phyloP scores from a whole-genome alignment of 2,888 invertebrate species.

The Tuta absoluta region DNA sequence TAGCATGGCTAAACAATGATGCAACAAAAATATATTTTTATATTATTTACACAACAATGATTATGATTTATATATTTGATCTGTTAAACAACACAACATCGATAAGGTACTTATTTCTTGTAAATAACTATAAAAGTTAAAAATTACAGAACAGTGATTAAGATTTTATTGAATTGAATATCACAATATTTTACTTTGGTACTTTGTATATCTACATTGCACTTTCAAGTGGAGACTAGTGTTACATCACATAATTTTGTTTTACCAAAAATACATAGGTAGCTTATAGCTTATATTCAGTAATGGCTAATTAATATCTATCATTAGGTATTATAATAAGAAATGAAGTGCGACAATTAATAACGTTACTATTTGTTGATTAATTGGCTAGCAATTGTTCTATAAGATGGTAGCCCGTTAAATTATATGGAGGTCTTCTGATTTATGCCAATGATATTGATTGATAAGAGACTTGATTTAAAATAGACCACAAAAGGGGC shows the following conservation, averaged over 20 bases:
- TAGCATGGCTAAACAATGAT: conserved; percentile 19
- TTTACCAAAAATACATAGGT: conserved; percentile 14
- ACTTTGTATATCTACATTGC: conserved; percentile 46
- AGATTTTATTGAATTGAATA: conserved; percentile 51
- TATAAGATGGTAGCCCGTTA: conserved; percentile 29
- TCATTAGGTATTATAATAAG: background rate
- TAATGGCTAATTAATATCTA: background rate
- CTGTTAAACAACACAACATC: background rate
- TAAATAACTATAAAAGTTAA: background rate
- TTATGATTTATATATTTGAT: background rate
- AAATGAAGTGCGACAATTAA: background rate
- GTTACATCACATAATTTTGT: conserved; percentile 22
- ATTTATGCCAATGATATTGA: conserved; percentile 33
- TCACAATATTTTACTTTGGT: conserved; percentile 67
- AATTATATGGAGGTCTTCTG: conserved; percentile 39
- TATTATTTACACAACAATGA: background rate
- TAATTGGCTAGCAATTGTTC: conserved; percentile 24
- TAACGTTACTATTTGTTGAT: conserved; percentile 3
- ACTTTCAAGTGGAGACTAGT: conserved; percentile 46
- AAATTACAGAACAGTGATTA: conserved; percentile 32
- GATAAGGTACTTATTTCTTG: background rate
- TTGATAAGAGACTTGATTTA: conserved; percentile 34
- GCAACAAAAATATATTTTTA: conserved; percentile 11
- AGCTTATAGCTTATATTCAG: background rate
- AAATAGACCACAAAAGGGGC: conserved; percentile 44